These are phyloP conservation scores for Dioctria rufipes DNA, from an alignment of 2,888 invertebrate genomes.

Conservation along the genomic window DNA sequence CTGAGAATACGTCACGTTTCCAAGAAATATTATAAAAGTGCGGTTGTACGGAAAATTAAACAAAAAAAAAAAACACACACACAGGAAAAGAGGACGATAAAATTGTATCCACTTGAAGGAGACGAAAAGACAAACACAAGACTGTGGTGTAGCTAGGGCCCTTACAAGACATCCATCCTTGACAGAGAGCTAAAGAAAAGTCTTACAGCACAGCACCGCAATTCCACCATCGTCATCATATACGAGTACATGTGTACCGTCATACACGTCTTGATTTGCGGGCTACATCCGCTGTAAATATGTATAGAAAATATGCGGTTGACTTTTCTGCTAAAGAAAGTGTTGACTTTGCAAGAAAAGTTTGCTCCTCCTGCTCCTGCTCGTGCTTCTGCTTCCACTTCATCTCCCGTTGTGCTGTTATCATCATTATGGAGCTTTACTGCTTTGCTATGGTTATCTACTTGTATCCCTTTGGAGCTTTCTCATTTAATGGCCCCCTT, in stretches of 20 bases:
- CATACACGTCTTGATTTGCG: conserved; percentile 23
- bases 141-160: conserved; percentile 5
- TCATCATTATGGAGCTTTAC: conserved; percentile 32
- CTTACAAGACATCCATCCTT: conserved; percentile 3
- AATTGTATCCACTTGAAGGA: conserved; percentile 47
- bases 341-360: conserved; percentile 56
- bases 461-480: conserved; percentile 27
- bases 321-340: conserved; percentile 43
- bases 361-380: background rate
- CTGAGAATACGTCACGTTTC: conserved; percentile 39
- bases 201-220: conserved; percentile 3
- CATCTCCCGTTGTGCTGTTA: conserved; percentile 50
- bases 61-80: background rate
- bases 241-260: background rate
- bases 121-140: conserved; percentile 51
- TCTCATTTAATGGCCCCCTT: conserved; percentile 30
- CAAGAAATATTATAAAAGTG: conserved; percentile 43
- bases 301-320: conserved; percentile 13
- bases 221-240: background rate
- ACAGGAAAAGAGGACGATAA: conserved; percentile 24
- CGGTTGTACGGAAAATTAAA: conserved; percentile 34
- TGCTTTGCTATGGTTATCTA: conserved; percentile 33
- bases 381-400: conserved; percentile 16
- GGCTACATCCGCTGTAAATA: conserved; percentile 37
- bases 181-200: background rate